These are phyloP conservation scores for Malaclemys terrapin DNA, from an alignment of 2,113 vertebrate genomes.

Conservation along the genomic window DNA sequence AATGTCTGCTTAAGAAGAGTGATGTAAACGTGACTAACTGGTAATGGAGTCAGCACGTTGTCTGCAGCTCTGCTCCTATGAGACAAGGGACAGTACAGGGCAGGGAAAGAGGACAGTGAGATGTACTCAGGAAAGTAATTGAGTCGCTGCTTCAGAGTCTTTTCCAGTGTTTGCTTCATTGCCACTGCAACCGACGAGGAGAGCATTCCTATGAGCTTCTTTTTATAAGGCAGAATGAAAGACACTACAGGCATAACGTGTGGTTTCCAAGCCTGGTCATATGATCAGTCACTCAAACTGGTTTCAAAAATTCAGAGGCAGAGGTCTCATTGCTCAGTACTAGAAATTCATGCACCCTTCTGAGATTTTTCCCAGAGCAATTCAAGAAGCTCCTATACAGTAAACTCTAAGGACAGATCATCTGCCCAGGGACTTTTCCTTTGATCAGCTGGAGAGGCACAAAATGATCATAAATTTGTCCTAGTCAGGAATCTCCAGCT, in stretches of 20 bases:
- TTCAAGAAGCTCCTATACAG: not conserved
- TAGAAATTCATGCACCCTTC: not conserved
- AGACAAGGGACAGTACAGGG: not conserved
- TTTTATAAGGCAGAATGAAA: not conserved
- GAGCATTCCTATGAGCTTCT: not conserved
- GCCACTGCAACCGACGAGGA: not conserved
- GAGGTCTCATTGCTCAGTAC: not conserved
- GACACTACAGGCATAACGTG: rapidly evolving
- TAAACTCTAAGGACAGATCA: not conserved
- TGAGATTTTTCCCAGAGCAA: not conserved
- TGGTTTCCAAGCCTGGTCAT: not conserved
- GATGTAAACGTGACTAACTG: not conserved
- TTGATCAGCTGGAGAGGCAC: not conserved
- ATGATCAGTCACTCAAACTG: not conserved
- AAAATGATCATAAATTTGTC: not conserved
- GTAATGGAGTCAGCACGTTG: not conserved
- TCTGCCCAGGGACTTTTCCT: not conserved
- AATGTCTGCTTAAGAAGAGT: not conserved
- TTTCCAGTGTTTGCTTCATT: not conserved
- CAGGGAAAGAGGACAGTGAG: not conserved
- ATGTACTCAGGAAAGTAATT: not conserved
- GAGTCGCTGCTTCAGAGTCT: not conserved
- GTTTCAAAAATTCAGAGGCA: not conserved
- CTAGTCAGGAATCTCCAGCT: not conserved
- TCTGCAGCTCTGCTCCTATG: not conserved